Conservation (phyloP, 2,888 invertebrate genomes). For the Rhingia rostrata region DNA sequence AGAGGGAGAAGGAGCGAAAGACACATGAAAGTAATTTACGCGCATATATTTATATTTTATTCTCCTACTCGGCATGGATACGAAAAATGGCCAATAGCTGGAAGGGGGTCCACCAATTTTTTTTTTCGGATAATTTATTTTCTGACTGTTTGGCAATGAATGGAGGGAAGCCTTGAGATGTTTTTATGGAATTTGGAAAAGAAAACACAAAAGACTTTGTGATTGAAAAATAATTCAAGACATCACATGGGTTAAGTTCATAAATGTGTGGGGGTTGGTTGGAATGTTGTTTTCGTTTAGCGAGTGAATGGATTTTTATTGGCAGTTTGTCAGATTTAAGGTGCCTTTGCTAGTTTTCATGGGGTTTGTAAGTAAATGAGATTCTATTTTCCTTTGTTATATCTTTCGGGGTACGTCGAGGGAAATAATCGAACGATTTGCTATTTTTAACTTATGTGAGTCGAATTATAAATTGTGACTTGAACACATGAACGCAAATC, state of each 20-base stretch:
- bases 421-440: no score
- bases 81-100: neutral
- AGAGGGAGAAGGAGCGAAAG: neutral
- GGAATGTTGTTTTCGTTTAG: slow-evolving; percentile 3
- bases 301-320: slow-evolving; percentile 11
- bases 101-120: slow-evolving; percentile 21
- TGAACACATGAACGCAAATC: no score
- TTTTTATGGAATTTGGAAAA: slow-evolving; percentile 29
- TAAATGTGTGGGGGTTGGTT: slow-evolving; percentile 4
- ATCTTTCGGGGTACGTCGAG: no score
- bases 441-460: no score
- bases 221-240: slow-evolving; percentile 39
- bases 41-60: slow-evolving; percentile 10
- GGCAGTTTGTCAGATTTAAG: slow-evolving; percentile 41
- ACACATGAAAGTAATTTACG: slow-evolving; percentile 26
- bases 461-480: no score
- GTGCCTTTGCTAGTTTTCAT: neutral
- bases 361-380: neutral
- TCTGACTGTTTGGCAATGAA: slow-evolving; percentile 40
- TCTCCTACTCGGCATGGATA: neutral
- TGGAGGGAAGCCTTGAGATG: neutral
- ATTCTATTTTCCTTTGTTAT: neutral
- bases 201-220: slow-evolving; percentile 15
- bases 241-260: slow-evolving; percentile 1
- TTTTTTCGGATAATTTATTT: slow-evolving; percentile 33